Conservation (phyloP, 2,797 vertebrate species). For the Austrolebias charrua region DNA sequence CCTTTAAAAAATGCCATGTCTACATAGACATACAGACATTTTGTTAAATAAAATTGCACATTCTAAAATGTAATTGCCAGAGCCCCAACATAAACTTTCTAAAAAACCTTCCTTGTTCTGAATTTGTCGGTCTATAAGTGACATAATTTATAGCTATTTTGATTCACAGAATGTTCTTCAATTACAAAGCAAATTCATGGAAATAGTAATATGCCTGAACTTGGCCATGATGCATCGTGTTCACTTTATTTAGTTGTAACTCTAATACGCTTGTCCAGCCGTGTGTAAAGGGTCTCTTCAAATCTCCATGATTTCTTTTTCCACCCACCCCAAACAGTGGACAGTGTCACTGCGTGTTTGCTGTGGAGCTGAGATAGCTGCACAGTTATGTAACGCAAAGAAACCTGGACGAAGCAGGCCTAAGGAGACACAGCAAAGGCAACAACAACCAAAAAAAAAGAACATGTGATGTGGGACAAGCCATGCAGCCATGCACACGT, state of each 20-base stretch:
- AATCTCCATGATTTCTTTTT: conserved; percentile 36
- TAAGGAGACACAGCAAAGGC: conserved; percentile 44
- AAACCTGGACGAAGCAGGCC: conserved; percentile 53
- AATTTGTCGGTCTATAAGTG: too few relatives aligned
- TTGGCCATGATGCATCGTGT: background rate
- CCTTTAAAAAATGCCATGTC: too few relatives aligned
- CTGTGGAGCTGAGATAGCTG: conserved; percentile 47
- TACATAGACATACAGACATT: too few relatives aligned
- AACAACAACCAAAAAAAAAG: background rate
- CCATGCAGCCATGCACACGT: conserved; percentile 43
- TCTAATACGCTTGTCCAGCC: background rate
- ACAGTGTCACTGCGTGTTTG: conserved; percentile 61
- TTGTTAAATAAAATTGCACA: too few relatives aligned
- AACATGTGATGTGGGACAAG: conserved; percentile 56
- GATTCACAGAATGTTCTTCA: background rate
- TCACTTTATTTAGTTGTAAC: conserved; percentile 3
- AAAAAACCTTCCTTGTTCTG: background rate
- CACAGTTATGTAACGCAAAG: conserved; percentile 65
- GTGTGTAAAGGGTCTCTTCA: conserved; percentile 32
- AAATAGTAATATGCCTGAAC: background rate
- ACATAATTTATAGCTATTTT: background rate
- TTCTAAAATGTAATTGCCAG: too few relatives aligned
- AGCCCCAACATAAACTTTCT: too few relatives aligned
- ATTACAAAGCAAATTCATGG: background rate
- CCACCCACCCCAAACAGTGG: conserved; percentile 21